These are phyloP conservation scores for Chloebia gouldiae DNA, from an alignment of 2,113 vertebrate species.

Conservation along the genomic window DNA sequence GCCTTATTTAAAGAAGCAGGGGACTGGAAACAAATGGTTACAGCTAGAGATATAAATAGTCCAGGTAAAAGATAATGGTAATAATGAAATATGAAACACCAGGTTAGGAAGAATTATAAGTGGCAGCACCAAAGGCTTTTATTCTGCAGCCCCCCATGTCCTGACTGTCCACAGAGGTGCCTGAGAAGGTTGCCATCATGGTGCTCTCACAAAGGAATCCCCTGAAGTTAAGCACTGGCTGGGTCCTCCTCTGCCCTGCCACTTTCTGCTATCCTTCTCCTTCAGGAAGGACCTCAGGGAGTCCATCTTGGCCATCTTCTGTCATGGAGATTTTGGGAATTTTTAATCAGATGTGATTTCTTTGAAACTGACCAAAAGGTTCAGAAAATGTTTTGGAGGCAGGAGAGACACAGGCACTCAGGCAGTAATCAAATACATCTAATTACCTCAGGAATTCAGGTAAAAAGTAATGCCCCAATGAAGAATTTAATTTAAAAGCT, in stretches of 20 bases:
- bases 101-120: background rate
- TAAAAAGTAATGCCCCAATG: background rate
- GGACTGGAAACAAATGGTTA: background rate
- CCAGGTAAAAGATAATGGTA: background rate
- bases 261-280: background rate
- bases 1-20: conserved; percentile 3
- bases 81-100: background rate
- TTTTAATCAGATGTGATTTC: background rate
- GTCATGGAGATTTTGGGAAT: background rate
- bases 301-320: background rate
- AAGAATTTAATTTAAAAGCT: background rate
- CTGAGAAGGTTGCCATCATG: rapidly evolving
- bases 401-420: background rate
- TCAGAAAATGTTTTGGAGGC: background rate
- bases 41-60: background rate
- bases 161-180: background rate
- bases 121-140: background rate
- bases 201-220: background rate
- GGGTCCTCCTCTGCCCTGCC: rapidly evolving
- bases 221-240: background rate
- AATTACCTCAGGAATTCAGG: background rate
- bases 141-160: background rate
- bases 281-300: background rate
- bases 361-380: background rate
- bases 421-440: background rate